These are phyloP conservation scores for Solenodon paradoxus DNA, from an alignment of 2,113 vertebrate genomes.

Conservation along the genomic window DNA sequence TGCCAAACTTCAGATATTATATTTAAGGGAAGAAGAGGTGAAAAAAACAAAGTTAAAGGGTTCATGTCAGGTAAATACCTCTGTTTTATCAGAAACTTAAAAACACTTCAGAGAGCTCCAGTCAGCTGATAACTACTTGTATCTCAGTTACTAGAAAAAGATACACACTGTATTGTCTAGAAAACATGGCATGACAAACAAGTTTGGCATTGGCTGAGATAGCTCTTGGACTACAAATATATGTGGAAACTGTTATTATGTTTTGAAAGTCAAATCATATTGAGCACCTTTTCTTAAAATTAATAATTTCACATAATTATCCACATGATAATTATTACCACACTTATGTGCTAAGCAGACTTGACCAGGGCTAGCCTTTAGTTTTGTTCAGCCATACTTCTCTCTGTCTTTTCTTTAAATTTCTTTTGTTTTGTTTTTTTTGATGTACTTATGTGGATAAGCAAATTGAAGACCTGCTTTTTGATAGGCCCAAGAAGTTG, in stretches of 20 bases:
- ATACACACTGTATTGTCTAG: not conserved
- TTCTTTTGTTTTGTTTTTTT: not conserved
- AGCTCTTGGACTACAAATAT: not conserved
- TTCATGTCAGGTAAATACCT: not conserved
- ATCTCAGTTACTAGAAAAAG: not conserved
- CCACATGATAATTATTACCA: too few relatives aligned
- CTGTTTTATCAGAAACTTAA: not conserved
- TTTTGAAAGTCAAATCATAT: not conserved
- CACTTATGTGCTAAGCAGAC: not conserved
- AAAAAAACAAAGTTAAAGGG: not conserved
- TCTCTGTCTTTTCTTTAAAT: too few relatives aligned
- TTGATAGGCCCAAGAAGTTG: not conserved
- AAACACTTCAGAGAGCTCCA: not conserved
- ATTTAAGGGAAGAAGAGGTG: not conserved
- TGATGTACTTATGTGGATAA: not conserved
- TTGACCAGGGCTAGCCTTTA: not conserved
- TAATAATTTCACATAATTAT: too few relatives aligned
- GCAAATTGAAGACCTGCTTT: not conserved
- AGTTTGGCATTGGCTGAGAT: not conserved
- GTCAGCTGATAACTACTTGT: not conserved
- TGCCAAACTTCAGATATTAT: not conserved
- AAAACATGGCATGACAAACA: not conserved
- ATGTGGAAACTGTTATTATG: not conserved
- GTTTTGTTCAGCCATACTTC: not conserved
- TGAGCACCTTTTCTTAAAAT: not conserved